Evolutionary conservation across 2,113 vertebrate species (phyloP), one percentile per base, ranked within the genome.

Genomic region (Platichthys flesus): DNA sequence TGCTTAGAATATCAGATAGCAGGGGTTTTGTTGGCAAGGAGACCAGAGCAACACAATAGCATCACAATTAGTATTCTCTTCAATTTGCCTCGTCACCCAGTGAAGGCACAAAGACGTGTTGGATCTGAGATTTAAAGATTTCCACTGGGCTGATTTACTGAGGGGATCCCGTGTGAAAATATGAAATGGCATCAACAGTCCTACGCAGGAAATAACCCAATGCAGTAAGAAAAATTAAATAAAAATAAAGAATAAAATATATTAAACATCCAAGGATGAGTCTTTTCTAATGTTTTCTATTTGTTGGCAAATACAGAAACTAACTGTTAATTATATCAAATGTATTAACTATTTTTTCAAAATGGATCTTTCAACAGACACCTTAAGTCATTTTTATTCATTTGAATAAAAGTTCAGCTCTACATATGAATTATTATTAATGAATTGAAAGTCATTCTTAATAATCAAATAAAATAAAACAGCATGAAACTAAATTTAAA

Each of bases 21-120:
- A 28, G 26, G 20, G 47, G 28, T 12, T 68, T 58, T 51, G 28
- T 55, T 24, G 64, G 78, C 40, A 54, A 61, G 65, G 35, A 26
- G 52, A 24, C 40, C 12, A 45, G 60, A 10, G 15, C 51, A 52
- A 57, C 18, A 56, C 54, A 68, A 75, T 57, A n/a, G 58, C 28
- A 67, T 54, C 56, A 61, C 12, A 61, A 68, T 83, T 81, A n/a
- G 60, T 74, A 71, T 71, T 82, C 61, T 57, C 21, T 21, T 74
- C 60, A 61, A 68, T 83, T 73, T 69, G 65, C 15, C 68, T 24
- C 24, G 13, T 66, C 16, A 4, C 10, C 71, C 28, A 12, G 7
- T 40, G 37, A 59, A 62, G 21, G 26, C 9, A 55, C 26, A 58
- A 54, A 40, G 18, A 14, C 68, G 13, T 18, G 28, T 18, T 18